Conservation (phyloP, 2,888 invertebrate species). For the Eupithecia tripunctaria region DNA sequence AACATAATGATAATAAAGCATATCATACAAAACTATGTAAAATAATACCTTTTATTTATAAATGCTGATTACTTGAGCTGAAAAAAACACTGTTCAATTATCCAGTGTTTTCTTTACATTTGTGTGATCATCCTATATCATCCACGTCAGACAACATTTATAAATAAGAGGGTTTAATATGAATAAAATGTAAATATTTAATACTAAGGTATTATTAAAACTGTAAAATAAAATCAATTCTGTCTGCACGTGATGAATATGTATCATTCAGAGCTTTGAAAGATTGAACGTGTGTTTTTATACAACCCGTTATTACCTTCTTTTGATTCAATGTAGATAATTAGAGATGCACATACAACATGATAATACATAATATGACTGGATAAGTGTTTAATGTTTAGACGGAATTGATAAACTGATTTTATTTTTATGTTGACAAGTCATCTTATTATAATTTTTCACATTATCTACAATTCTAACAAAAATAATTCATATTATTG, state of each 20-base stretch:
- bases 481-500: no score
- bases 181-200: constrained; percentile 43
- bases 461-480: neutral
- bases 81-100: neutral
- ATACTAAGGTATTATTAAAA: neutral
- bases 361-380: neutral
- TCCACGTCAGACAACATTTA: neutral
- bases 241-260: neutral
- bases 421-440: neutral
- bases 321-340: neutral
- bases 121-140: neutral
- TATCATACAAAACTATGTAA: constrained; percentile 67
- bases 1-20: constrained; percentile 68
- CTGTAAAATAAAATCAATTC: neutral
- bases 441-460: neutral
- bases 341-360: neutral
- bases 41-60: constrained; percentile 31
- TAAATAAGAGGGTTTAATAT: neutral
- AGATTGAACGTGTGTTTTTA: neutral
- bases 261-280: neutral
- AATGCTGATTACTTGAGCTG: neutral
- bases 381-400: neutral
- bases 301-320: neutral
- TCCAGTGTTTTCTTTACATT: neutral
- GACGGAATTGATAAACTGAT: neutral